Evolutionary conservation across 1,140 invertebrate species (phyloP).

Genomic region (Microvelia longipes): DNA sequence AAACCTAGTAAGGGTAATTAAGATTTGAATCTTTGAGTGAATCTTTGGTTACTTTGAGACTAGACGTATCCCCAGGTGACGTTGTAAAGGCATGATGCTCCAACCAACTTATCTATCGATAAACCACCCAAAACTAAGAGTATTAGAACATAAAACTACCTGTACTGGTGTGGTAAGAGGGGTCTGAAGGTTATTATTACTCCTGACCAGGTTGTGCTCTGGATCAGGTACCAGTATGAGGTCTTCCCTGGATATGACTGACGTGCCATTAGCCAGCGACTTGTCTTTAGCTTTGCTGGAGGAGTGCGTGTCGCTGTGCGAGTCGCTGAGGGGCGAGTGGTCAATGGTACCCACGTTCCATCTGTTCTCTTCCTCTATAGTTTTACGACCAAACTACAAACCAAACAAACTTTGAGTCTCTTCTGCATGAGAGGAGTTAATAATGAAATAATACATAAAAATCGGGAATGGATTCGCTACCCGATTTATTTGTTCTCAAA

Average conservation of each 20-base stretch:
- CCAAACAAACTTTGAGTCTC: too few relatives aligned
- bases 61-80: too few relatives aligned
- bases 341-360: slow-evolving; percentile 32
- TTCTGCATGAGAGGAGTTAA: too few relatives aligned
- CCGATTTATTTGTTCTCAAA: too few relatives aligned
- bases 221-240: slow-evolving; percentile 45
- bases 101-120: too few relatives aligned
- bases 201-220: slow-evolving; percentile 30
- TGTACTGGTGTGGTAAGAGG: slow-evolving; percentile 11
- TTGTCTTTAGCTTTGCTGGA: too few relatives aligned
- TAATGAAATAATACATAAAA: too few relatives aligned
- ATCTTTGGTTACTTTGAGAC: neutral
- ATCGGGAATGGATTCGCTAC: too few relatives aligned
- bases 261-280: slow-evolving; percentile 18
- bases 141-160: neutral
- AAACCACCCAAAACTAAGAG: too few relatives aligned
- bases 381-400: slow-evolving; percentile 54
- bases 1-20: too few relatives aligned
- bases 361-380: slow-evolving; percentile 48
- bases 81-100: too few relatives aligned
- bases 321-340: slow-evolving; percentile 15
- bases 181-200: slow-evolving; percentile 18
- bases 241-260: slow-evolving; percentile 42
- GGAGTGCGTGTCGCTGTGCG: slow-evolving; percentile 9
- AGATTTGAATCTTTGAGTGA: neutral